phyloP scores from a whole-genome alignment of 2,113 vertebrate genomes.

The Neolamprologus falcicula region DNA sequence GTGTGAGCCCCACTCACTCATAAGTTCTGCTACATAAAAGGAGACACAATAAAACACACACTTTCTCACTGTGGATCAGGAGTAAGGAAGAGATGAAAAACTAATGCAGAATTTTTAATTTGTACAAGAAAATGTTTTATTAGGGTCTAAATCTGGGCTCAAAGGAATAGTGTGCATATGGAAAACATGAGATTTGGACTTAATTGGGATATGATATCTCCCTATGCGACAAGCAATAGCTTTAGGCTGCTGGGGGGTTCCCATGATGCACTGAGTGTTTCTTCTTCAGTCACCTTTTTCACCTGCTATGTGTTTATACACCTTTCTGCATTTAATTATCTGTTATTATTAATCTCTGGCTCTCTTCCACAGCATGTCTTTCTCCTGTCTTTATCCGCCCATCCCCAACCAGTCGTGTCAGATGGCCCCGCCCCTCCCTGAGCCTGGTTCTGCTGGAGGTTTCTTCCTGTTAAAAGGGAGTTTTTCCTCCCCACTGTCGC shows the following conservation, averaged over 20 bases:
- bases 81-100: not conserved
- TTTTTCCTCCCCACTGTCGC: not conserved
- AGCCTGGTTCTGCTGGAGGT: not conserved
- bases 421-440: not conserved
- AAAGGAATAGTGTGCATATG: not conserved
- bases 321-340: not conserved
- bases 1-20: not conserved
- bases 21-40: not conserved
- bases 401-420: fast-evolving
- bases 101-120: not conserved
- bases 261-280: not conserved
- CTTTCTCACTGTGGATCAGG: not conserved
- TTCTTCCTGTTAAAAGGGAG: not conserved
- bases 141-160: not conserved
- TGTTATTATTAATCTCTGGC: not conserved
- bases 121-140: not conserved
- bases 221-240: not conserved
- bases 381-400: not conserved
- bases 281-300: not conserved
- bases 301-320: not conserved
- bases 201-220: not conserved
- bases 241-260: fast-evolving
- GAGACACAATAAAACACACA: no score
- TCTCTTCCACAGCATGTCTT: fast-evolving
- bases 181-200: not conserved